These are phyloP conservation scores for Lithophane ornitopus DNA, from an alignment of 2,888 invertebrate genomes.

Conservation along the genomic window DNA sequence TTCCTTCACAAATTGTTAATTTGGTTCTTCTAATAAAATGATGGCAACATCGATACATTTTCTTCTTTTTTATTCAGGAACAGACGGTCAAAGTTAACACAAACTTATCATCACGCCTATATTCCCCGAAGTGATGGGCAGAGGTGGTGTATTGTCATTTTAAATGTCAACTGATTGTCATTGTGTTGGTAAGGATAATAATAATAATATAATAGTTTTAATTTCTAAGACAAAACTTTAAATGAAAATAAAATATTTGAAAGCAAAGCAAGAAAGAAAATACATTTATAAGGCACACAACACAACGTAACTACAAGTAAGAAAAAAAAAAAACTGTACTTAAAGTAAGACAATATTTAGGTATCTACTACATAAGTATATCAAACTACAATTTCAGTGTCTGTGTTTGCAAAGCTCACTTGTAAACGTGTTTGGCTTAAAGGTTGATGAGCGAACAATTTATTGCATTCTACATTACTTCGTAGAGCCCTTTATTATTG, in stretches of 20 bases:
- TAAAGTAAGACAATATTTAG: no score
- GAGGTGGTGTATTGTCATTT: neutral
- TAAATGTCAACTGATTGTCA: neutral
- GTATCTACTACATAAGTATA: neutral
- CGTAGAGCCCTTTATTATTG: neutral
- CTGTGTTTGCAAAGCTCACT: conserved; percentile 5
- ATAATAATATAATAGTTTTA: neutral
- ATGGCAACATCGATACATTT: neutral
- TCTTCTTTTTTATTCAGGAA: neutral
- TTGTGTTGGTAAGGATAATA: neutral
- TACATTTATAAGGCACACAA: no score
- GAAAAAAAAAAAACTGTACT: no score
- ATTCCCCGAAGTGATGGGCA: neutral
- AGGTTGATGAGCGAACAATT: conserved; percentile 24
- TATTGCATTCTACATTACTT: conserved; percentile 23
- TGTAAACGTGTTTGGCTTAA: conserved; percentile 15
- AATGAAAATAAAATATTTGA: neutral
- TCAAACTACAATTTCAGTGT: conserved; percentile 2
- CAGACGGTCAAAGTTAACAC: neutral
- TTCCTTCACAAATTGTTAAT: neutral
- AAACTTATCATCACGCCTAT: neutral
- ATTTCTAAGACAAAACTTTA: neutral
- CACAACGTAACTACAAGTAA: no score
- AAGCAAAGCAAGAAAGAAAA: no score
- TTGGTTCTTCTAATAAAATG: neutral